Conservation (phyloP, 2,113 vertebrate genomes). For the Phrynosoma platyrhinos region DNA sequence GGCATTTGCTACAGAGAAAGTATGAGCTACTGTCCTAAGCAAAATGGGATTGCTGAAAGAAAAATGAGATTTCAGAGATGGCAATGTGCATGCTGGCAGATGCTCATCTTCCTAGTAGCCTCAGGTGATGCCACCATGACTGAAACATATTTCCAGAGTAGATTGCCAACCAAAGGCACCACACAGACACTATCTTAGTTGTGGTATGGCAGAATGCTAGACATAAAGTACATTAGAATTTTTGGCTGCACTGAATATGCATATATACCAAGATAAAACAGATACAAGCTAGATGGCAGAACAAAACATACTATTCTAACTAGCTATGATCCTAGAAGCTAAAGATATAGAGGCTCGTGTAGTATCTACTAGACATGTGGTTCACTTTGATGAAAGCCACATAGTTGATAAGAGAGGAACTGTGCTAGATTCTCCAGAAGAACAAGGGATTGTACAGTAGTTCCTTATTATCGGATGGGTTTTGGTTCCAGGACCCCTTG, state of each 20-base stretch:
- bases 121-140: no score
- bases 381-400: background rate
- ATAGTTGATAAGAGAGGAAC: background rate
- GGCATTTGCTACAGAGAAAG: no score
- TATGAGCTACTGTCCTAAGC: no score
- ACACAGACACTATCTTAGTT: background rate
- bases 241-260: background rate
- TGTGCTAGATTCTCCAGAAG: no score
- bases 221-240: background rate
- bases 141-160: background rate
- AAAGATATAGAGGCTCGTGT: background rate
- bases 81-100: no score
- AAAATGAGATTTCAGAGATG: no score
- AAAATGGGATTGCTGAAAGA: no score
- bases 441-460: no score
- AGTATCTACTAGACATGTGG: background rate
- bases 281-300: background rate
- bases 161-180: background rate
- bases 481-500: no score
- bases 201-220: background rate
- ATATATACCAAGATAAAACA: background rate
- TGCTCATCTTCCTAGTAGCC: no score
- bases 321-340: background rate
- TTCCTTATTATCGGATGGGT: no score
- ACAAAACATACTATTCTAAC: background rate